Conservation (phyloP, 2,113 vertebrate species). For the Xerus inauris region DNA sequence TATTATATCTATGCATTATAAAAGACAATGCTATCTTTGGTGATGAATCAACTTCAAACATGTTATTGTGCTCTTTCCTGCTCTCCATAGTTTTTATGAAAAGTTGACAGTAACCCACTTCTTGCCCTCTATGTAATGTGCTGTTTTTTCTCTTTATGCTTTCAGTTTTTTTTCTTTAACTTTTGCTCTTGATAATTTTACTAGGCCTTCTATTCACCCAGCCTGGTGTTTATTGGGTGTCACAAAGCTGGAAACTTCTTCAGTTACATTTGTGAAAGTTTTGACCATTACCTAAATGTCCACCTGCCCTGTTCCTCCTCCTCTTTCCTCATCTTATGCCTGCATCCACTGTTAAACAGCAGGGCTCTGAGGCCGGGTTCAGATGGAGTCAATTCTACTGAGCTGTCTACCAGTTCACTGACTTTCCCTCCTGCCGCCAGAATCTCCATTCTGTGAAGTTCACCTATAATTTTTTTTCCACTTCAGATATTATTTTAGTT, state of each 20-base stretch:
- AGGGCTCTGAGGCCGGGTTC: not conserved
- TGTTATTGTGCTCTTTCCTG: not conserved
- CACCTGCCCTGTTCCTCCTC: not conserved
- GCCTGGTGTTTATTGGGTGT: not conserved
- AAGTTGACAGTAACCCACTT: not conserved
- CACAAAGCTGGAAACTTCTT: not conserved
- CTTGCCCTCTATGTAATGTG: not conserved
- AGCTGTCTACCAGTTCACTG: not conserved
- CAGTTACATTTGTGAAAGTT: not conserved
- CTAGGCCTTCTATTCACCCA: not conserved
- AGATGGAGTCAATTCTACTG: not conserved
- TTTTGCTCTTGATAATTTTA: not conserved
- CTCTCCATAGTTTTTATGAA: not conserved
- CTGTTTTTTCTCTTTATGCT: not conserved
- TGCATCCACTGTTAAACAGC: not conserved
- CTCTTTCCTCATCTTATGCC: not conserved
- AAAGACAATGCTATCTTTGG: not conserved
- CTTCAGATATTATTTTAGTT: not conserved
- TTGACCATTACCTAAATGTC: not conserved
- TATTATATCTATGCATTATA: not conserved
- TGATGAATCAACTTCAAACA: slow-evolving; percentile 1
- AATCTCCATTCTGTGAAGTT: not conserved
- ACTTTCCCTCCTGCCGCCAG: not conserved
- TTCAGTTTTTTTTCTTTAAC: not conserved
- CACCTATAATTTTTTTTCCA: not conserved